These are phyloP conservation scores for Zaprionus obscuricornis DNA, from an alignment of 2,888 invertebrate genomes.

Conservation along the genomic window DNA sequence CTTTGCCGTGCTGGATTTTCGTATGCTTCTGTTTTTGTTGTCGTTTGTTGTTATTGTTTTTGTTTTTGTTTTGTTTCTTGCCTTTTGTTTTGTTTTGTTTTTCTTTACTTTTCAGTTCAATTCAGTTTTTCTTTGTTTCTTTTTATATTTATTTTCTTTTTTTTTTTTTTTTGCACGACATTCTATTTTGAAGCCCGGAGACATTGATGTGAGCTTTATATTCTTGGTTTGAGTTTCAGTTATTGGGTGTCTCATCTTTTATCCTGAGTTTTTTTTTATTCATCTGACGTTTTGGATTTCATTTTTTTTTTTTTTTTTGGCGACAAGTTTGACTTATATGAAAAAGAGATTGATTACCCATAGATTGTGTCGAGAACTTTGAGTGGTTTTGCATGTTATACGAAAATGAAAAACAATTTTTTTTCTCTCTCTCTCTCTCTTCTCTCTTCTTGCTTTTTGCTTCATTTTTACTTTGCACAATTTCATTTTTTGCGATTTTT, in stretches of 20 bases:
- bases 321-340: slow-evolving; percentile 73
- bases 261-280: too few species aligned
- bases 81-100: slow-evolving; percentile 32
- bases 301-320: slow-evolving; percentile 39
- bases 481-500: too few species aligned
- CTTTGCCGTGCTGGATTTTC: slow-evolving; percentile 26
- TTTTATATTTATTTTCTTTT: slow-evolving; percentile 13
- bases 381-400: slow-evolving; percentile 76
- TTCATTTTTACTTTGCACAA: too few species aligned
- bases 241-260: slow-evolving; percentile 38
- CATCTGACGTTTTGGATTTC: slow-evolving; percentile 29
- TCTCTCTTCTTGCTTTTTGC: background rate
- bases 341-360: slow-evolving; percentile 74
- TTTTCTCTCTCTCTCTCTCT: background rate
- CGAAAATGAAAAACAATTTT: slow-evolving; percentile 27
- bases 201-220: slow-evolving; percentile 50
- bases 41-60: slow-evolving; percentile 31
- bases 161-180: slow-evolving; percentile 33
- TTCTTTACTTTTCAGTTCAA: slow-evolving; percentile 8
- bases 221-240: slow-evolving; percentile 12
- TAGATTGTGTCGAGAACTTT: slow-evolving; percentile 43
- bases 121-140: slow-evolving; percentile 25
- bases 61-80: too few species aligned
- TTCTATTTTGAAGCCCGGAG: slow-evolving; percentile 51
- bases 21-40: slow-evolving; percentile 26